Evolutionary conservation across 2,888 invertebrate species (phyloP).

Genomic region (Eledona agricola): DNA sequence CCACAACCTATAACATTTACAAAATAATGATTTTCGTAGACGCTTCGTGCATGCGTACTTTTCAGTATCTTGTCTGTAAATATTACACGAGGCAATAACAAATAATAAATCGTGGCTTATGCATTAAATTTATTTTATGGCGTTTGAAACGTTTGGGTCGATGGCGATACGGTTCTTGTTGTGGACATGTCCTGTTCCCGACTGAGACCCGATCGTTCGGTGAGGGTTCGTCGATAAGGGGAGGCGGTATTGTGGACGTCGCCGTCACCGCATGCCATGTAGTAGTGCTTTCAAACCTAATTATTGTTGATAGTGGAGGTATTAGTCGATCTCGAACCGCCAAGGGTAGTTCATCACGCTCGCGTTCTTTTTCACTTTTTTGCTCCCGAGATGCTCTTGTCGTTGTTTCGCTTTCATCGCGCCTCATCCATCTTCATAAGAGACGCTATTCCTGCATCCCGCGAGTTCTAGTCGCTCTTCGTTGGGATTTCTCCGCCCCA

Average conservation of each 20-base stretch:
- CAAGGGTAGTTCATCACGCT: constrained; percentile 27
- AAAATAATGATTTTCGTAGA: constrained; percentile 27
- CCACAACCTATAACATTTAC: constrained; percentile 3
- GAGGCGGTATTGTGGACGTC: constrained; percentile 17
- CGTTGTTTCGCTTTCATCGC: constrained; percentile 16
- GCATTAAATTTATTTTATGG: no score
- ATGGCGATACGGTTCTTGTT: not conserved
- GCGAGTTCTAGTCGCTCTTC: no score
- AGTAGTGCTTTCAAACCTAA: constrained; percentile 36
- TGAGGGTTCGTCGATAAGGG: constrained; percentile 17
- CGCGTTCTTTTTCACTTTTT: constrained; percentile 8
- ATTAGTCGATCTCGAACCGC: constrained; percentile 31
- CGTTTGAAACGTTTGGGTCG: not conserved
- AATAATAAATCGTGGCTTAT: no score
- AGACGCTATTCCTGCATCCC: constrained; percentile 2
- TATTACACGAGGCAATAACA: no score
- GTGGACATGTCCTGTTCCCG: not conserved
- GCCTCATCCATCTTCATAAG: constrained; percentile 20
- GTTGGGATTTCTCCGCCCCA: constrained; percentile 33
- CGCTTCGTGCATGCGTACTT: constrained; percentile 19
- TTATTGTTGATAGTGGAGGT: constrained; percentile 36
- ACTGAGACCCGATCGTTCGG: not conserved
- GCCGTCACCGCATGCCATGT: constrained; percentile 29
- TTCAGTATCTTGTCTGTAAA: constrained; percentile 9
- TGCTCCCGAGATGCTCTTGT: constrained; percentile 12